Evolutionary conservation across 2,113 vertebrate species (phyloP), one percentile per base, ranked within the genome.

Genomic region (Poeciliopsis occidentalis): DNA sequence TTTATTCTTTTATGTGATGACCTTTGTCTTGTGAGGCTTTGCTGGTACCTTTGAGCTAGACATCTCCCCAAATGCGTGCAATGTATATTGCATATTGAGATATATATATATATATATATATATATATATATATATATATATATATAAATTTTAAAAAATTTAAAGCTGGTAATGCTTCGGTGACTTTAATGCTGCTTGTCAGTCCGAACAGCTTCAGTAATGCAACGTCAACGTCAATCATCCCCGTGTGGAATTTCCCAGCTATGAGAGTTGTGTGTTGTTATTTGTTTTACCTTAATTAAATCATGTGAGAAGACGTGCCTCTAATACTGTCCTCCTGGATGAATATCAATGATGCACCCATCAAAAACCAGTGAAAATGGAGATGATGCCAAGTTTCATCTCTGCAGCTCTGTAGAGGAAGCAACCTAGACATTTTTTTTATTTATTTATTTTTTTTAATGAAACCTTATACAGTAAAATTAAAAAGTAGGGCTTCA

Each of bases 221-320:
- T 90, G 88, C 91, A 60, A 74, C 39, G 64, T 22, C 91, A 60
- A 74, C 39, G 64, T 22, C 51, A 68, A 64, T 89, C 83, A 85
- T 84, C 80, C 61, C 62, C 57, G 65, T 67, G 85, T 87, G 93
- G 93, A 96, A 96, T 95, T 96, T 92, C 95, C 96, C 95, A 83
- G 71, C 79, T 92, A 91, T 90, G 75, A 11, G 79, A 83, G 68
- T 76, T 61, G 61, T 79, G 78, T 75, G 83, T 86, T 91, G 88
- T 60, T 72, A 87, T 79, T 78, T 73, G 74, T 91, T 89, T 93
- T 80, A 81, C 86, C 61, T 88, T 88, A 92, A 95, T 96, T 94
- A 94, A 94, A 95, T 83, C 92, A 92, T 94, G 90, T 84, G 89
- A 64, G 84, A 88, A 41, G 90, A 83, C 85, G 75, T 63, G 81